Conservation (phyloP, 2,888 invertebrate genomes). For the Synergus gifuensis region DNA sequence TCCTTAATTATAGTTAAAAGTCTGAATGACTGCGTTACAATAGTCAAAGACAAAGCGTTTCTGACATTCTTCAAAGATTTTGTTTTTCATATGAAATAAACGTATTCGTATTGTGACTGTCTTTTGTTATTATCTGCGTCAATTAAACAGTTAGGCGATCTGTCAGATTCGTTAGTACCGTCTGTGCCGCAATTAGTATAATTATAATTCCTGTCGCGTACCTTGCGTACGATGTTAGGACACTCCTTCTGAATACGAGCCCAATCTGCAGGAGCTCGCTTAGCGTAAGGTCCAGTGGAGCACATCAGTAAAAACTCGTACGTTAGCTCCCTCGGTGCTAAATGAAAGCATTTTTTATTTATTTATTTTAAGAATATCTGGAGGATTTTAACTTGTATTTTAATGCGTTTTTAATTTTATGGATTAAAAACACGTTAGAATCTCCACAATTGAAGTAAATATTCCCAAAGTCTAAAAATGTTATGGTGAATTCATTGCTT, state of each 20-base stretch:
- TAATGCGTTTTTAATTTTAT: no score
- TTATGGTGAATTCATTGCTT: no score
- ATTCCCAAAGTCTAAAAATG: no score
- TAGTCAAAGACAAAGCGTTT: background rate
- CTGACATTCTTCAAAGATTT: background rate
- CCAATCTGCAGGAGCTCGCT: conserved; percentile 79
- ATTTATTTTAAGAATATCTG: background rate
- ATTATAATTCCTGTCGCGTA: conserved; percentile 63
- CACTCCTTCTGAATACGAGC: conserved; percentile 79
- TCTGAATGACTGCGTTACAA: background rate
- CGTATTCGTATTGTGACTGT: background rate
- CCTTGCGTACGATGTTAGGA: conserved; percentile 80
- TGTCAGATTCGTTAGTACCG: conserved; percentile 17
- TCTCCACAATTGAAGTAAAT: no score
- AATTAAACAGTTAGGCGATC: conserved; percentile 48
- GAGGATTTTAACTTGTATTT: no score
- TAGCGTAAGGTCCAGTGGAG: conserved; percentile 80
- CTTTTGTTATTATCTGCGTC: conserved; percentile 40
- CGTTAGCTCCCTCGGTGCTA: conserved; percentile 72
- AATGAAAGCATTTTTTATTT: conserved; percentile 49
- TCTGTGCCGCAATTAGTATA: conserved; percentile 62
- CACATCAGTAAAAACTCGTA: conserved; percentile 79
- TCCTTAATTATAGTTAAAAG: no score
- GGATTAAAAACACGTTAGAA: no score
- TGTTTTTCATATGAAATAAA: conserved; percentile 11